A percentile compares a stretch with the other conserved stretches of the same genome.
phyloP scores from a whole-genome alignment of 2,888 invertebrate species.

The Anticlea derivata region DNA sequence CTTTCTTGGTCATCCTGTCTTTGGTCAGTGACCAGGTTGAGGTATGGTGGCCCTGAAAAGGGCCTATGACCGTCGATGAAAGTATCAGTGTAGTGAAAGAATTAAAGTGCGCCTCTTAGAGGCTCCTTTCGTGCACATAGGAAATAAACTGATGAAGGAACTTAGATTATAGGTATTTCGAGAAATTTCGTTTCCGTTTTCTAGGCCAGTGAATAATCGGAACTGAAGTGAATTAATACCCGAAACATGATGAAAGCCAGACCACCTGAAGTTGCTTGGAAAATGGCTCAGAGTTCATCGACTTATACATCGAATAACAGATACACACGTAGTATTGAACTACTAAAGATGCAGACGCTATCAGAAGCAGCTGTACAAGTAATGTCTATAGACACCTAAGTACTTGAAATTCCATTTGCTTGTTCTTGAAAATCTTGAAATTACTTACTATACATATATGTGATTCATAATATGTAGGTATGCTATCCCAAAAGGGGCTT shows the following conservation, averaged over 20 bases:
- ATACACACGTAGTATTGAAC: constrained; percentile 2
- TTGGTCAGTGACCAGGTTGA: no score
- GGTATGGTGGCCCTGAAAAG: no score
- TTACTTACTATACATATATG: no score
- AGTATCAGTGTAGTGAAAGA: no score
- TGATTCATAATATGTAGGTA: no score
- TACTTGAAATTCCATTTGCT: background rate
- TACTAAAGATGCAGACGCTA: background rate
- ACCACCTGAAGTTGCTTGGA: constrained; percentile 27
- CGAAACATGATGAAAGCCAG: constrained; percentile 35
- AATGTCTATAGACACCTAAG: background rate
- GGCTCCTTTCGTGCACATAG: no score
- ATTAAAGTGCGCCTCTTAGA: no score
- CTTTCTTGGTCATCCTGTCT: no score
- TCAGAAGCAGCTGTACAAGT: constrained; percentile 8
- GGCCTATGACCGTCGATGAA: no score
- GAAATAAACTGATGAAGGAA: no score
- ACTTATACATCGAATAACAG: constrained; percentile 44
- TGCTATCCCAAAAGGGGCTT: no score
- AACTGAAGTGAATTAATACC: constrained; percentile 26
- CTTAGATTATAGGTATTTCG: background rate
- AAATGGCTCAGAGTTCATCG: constrained; percentile 53
- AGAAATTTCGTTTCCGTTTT: background rate
- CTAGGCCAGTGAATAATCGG: constrained; percentile 22
- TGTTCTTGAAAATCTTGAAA: no score